phyloP scores from a whole-genome alignment of 2,113 vertebrate genomes.

The Redunca redunca region DNA sequence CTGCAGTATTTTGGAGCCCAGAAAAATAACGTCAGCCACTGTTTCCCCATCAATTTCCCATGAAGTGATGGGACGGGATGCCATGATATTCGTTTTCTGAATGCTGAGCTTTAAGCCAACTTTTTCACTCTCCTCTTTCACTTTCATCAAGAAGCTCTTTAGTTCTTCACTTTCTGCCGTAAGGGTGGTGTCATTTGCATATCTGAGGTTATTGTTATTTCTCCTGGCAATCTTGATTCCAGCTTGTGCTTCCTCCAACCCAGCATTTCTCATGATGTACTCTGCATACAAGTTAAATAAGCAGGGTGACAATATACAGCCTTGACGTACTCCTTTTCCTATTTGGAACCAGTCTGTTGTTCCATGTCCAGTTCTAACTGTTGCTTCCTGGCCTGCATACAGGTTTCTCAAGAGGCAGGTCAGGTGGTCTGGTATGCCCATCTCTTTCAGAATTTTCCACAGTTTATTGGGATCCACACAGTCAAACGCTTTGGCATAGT shows the following conservation, averaged over 20 bases:
- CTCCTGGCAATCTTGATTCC: not conserved
- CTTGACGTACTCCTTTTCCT: not conserved
- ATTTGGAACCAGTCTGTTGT: not conserved
- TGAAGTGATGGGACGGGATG: not conserved
- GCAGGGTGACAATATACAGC: not conserved
- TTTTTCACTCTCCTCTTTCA: not conserved
- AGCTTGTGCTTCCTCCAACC: not conserved
- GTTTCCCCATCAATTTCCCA: not conserved
- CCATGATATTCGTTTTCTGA: not conserved
- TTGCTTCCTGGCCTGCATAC: not conserved
- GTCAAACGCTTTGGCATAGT: not conserved
- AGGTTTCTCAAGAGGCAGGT: not conserved
- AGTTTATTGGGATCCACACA: not conserved
- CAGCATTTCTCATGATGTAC: not conserved
- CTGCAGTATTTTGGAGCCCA: not conserved
- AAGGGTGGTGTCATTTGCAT: not conserved
- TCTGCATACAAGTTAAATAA: not conserved
- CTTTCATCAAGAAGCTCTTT: not conserved
- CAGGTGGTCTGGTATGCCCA: not conserved
- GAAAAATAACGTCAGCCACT: not conserved
- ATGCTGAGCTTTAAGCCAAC: not conserved
- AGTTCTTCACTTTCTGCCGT: not conserved
- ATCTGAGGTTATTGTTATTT: not conserved
- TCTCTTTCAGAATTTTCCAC: not conserved
- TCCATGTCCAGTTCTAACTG: not conserved